Evolutionary conservation across 1,140 invertebrate genomes (phyloP).

Genomic region (Pararge aegeria): DNA sequence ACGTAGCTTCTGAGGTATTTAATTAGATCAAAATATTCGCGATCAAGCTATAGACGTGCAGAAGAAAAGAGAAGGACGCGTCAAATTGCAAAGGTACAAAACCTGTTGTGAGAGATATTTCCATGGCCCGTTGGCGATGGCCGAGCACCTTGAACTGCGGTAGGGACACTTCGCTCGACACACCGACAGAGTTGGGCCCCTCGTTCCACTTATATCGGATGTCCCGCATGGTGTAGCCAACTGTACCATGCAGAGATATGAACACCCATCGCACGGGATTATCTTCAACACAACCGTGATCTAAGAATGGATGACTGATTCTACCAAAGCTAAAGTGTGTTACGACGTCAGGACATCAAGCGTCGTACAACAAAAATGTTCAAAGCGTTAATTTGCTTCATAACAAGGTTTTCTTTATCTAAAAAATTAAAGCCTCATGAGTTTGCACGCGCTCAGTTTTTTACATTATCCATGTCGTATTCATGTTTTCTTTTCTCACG

Average conservation of each 20-base stretch:
- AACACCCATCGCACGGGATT: conserved; percentile 82
- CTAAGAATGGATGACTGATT: conserved; percentile 54
- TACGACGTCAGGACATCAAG: conserved; percentile 27
- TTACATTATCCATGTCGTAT: conserved; percentile 12
- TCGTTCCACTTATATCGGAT: conserved; percentile 98
- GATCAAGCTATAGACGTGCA: conserved; percentile 36
- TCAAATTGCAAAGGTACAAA: conserved; percentile 51
- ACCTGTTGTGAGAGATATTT: conserved; percentile 95
- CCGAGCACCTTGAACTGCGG: conserved; percentile 97
- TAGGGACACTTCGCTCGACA: conserved; percentile 94
- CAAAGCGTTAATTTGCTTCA: conserved; percentile 39
- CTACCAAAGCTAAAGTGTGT: conserved; percentile 40
- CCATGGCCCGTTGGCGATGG: conserved; percentile 93
- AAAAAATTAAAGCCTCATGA: conserved; percentile 44
- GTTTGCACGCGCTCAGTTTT: conserved; percentile 27
- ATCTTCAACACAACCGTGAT: conserved; percentile 51
- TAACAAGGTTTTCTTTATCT: conserved; percentile 37
- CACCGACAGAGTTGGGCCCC: conserved; percentile 94
- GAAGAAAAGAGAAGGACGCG: conserved; percentile 22
- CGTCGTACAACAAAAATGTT: conserved; percentile 26
- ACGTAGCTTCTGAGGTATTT: conserved; percentile 8
- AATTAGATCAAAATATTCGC: conserved; percentile 16
- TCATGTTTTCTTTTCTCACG: conserved; percentile 23
- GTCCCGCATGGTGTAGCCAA: conserved; percentile 98
- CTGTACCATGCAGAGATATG: conserved; percentile 84